These are phyloP conservation scores for Falco punctatus DNA, from an alignment of 2,113 vertebrate genomes.

Conservation along the genomic window DNA sequence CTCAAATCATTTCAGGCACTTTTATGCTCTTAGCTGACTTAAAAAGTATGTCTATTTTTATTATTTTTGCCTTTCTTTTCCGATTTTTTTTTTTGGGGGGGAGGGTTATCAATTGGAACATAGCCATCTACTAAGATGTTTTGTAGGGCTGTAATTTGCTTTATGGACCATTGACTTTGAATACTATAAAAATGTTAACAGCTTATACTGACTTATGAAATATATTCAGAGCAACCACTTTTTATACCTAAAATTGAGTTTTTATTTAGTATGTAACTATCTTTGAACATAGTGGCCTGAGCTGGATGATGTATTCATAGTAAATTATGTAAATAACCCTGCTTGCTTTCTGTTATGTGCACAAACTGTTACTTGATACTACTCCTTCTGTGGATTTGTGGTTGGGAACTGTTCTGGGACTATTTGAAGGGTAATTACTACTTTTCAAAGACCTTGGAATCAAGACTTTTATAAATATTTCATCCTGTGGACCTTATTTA, in stretches of 20 bases:
- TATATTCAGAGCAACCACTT: not conserved
- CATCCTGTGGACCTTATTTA: not conserved
- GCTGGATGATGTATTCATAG: not conserved
- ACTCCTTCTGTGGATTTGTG: not conserved
- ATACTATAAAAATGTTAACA: not conserved
- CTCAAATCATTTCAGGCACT: constrained; percentile 11
- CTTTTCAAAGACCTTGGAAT: not conserved
- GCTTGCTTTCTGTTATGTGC: not conserved
- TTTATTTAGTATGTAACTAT: not conserved
- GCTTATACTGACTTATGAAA: not conserved
- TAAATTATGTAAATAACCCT: not conserved
- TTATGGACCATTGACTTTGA: not conserved
- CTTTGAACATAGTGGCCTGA: not conserved
- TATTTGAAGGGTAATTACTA: not conserved
- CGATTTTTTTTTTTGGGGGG: not conserved
- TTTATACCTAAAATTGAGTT: not conserved
- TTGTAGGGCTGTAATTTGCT: not conserved
- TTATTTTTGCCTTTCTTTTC: not conserved
- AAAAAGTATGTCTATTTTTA: not conserved
- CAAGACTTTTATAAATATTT: not conserved
- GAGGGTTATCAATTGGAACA: not conserved
- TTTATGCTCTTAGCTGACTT: constrained; percentile 13
- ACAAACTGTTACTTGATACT: not conserved
- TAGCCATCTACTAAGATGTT: not conserved
- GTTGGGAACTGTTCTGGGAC: not conserved